These are phyloP conservation scores for Tribolium castaneum DNA, from an alignment of 1,140 invertebrate genomes.

Conservation along the genomic window DNA sequence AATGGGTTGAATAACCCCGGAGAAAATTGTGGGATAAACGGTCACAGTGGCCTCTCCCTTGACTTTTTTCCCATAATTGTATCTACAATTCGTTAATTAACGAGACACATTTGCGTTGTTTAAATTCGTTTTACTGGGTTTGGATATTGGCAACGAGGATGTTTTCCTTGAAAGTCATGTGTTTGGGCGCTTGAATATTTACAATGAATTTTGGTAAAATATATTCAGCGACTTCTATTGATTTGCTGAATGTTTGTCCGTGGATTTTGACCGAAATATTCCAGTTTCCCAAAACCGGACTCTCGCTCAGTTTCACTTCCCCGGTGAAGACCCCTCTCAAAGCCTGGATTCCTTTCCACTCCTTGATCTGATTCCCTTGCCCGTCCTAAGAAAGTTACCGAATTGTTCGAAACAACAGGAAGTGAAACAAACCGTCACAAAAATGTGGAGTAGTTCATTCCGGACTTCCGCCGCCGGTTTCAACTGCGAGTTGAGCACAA, in stretches of 20 bases:
- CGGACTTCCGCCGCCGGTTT: constrained; percentile 69
- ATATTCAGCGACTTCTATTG: constrained; percentile 89
- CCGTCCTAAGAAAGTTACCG: constrained; percentile 70
- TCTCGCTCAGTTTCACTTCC: constrained; percentile 83
- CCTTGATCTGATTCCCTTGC: constrained; percentile 82
- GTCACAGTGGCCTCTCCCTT: constrained; percentile 82
- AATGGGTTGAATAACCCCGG: constrained; percentile 81
- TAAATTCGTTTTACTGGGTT: constrained; percentile 75
- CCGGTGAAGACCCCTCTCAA: constrained; percentile 82
- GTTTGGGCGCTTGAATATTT: constrained; percentile 80
- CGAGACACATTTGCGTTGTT: not conserved
- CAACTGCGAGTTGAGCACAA: constrained; percentile 82
- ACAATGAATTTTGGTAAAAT: constrained; percentile 94
- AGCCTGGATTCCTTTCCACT: constrained; percentile 77
- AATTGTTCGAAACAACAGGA: no score
- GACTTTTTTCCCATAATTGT: constrained; percentile 86
- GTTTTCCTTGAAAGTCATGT: constrained; percentile 83
- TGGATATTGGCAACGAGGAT: constrained; percentile 81
- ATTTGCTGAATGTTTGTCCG: constrained; percentile 76
- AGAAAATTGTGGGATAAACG: constrained; percentile 81
- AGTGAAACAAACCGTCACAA: constrained; percentile 68
- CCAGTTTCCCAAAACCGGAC: constrained; percentile 94
- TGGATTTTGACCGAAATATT: constrained; percentile 73
- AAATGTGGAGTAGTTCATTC: constrained; percentile 70
- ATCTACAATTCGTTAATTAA: constrained; percentile 63